Evolutionary conservation across 2,113 vertebrate species (phyloP).

Genomic region (Ciconia maguari): DNA sequence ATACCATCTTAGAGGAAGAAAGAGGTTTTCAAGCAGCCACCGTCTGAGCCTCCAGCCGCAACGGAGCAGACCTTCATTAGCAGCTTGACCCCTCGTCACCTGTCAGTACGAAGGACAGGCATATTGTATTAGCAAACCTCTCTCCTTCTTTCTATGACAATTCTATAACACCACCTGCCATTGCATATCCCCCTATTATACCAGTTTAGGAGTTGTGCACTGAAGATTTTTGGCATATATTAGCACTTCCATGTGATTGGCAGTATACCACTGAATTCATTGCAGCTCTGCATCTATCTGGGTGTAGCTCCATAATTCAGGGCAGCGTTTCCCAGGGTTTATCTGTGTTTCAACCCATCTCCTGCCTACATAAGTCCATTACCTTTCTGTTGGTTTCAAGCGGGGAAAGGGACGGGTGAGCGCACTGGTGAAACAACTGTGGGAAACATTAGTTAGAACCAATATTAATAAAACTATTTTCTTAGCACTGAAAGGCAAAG

Average conservation of each 20-base stretch:
- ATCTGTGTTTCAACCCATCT: background rate
- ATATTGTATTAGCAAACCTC: slow-evolving; percentile 49
- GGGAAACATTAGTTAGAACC: background rate
- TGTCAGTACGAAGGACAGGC: slow-evolving; percentile 1
- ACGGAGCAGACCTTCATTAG: slow-evolving; percentile 58
- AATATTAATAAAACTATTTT: background rate
- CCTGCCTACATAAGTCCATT: background rate
- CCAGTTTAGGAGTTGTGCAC: slow-evolving; percentile 59
- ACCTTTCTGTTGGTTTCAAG: background rate
- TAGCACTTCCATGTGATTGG: slow-evolving; percentile 59
- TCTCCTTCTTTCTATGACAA: background rate
- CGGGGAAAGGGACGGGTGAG: background rate
- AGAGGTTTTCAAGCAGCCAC: slow-evolving; percentile 24
- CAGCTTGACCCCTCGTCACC: slow-evolving; percentile 58
- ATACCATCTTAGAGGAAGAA: background rate
- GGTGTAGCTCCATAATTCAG: slow-evolving; percentile 34
- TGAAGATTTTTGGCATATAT: slow-evolving; percentile 65
- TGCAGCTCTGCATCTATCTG: slow-evolving; percentile 2
- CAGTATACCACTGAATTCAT: slow-evolving; percentile 48
- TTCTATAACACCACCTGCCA: slow-evolving; percentile 64
- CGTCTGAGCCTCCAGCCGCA: slow-evolving; percentile 34
- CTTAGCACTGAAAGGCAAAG: background rate
- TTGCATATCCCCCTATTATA: slow-evolving; percentile 50
- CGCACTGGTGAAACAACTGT: background rate
- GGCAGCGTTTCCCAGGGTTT: background rate